phyloP scores from a whole-genome alignment of 2,888 invertebrate genomes.

The Euplexia lucipara region DNA sequence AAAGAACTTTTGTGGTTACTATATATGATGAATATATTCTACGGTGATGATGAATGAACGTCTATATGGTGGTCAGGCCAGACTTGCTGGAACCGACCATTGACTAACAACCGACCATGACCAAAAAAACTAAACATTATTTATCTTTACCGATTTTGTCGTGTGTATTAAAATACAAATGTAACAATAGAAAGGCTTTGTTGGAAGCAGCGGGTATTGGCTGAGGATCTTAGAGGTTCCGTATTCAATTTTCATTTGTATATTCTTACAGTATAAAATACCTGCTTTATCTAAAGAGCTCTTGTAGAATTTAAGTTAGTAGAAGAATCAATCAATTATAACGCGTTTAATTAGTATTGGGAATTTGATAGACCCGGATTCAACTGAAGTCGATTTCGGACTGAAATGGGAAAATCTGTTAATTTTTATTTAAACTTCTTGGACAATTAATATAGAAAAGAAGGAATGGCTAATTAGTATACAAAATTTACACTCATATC shows the following conservation, averaged over 20 bases:
- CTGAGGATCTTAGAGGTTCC: slow-evolving; percentile 44
- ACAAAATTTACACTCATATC: neutral
- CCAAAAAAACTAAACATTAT: slow-evolving; percentile 83
- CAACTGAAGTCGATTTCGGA: neutral
- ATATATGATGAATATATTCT: slow-evolving; percentile 70
- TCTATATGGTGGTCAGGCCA: slow-evolving; percentile 72
- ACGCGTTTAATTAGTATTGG: too few species aligned
- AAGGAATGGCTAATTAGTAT: too few species aligned
- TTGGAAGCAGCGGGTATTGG: slow-evolving; percentile 80
- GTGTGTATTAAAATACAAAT: slow-evolving; percentile 89
- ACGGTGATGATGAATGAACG: slow-evolving; percentile 69
- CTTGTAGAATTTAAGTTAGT: neutral
- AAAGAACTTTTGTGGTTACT: slow-evolving; percentile 62
- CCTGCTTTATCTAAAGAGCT: neutral
- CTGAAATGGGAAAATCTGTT: neutral
- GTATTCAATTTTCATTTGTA: slow-evolving; percentile 21
- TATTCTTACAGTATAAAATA: neutral
- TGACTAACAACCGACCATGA: slow-evolving; percentile 81
- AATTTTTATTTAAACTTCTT: neutral
- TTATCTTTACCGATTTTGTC: slow-evolving; percentile 86
- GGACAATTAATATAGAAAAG: too few species aligned
- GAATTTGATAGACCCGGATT: neutral
- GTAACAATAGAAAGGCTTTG: slow-evolving; percentile 86
- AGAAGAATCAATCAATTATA: neutral
- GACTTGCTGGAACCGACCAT: slow-evolving; percentile 86